These are phyloP conservation scores for Hypercompe scribonia DNA, from an alignment of 2,888 invertebrate species.

Conservation along the genomic window DNA sequence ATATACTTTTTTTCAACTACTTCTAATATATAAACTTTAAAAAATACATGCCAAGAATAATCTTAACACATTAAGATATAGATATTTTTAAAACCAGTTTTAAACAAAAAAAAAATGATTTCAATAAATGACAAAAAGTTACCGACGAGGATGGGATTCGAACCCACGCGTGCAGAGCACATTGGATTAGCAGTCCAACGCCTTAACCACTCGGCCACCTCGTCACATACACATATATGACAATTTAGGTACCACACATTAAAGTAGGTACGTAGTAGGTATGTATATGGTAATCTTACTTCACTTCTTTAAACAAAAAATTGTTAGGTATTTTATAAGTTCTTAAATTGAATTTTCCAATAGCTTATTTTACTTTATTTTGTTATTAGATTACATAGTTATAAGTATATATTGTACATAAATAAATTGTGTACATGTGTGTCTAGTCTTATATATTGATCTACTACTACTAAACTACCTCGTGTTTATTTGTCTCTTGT, in stretches of 20 bases:
- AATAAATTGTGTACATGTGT: too few relatives aligned
- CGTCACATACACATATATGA: conserved; percentile 76
- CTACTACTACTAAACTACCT: too few relatives aligned
- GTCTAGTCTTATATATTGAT: too few relatives aligned
- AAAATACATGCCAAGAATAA: too few relatives aligned
- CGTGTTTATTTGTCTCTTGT: too few relatives aligned
- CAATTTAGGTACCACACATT: conserved; percentile 17
- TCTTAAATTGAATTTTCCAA: neutral
- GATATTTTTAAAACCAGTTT: neutral
- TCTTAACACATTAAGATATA: neutral
- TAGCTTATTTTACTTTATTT: neutral
- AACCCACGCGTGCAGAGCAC: conserved; percentile 95
- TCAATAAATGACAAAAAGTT: conserved; percentile 11
- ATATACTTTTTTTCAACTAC: too few relatives aligned
- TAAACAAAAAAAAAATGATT: neutral
- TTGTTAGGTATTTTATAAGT: neutral
- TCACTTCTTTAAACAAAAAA: conserved; percentile 12
- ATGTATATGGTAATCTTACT: too few relatives aligned
- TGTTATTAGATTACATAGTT: neutral
- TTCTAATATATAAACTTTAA: too few relatives aligned
- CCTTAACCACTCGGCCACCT: conserved; percentile 95
- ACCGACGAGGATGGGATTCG: conserved; percentile 93
- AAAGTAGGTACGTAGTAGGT: neutral
- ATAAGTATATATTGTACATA: neutral
- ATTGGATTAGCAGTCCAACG: conserved; percentile 95